These are phyloP conservation scores for Choristoneura rosaceana DNA, from an alignment of 2,888 invertebrate species.

Conservation along the genomic window DNA sequence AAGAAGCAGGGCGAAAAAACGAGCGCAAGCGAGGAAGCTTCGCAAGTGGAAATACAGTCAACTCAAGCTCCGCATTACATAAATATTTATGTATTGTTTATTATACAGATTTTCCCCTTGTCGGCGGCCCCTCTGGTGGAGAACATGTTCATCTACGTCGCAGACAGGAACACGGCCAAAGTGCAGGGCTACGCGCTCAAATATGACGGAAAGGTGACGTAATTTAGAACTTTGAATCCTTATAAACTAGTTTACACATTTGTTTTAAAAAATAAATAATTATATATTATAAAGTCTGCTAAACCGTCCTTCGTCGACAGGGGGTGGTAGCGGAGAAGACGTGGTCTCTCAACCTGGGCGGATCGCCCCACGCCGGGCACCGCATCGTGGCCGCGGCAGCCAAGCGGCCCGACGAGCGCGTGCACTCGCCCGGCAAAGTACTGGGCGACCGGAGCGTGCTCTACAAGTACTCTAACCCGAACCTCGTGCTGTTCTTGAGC, in stretches of 20 bases:
- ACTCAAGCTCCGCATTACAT: no score
- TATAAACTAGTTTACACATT: not conserved
- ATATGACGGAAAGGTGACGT: constrained; percentile 69
- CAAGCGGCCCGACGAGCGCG: constrained; percentile 89
- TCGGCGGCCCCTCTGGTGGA: constrained; percentile 82
- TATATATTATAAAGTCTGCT: no score
- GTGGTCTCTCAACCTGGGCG: constrained; percentile 91
- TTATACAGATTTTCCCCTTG: constrained; percentile 87
- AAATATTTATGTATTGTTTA: not conserved
- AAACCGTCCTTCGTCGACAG: constrained; percentile 62
- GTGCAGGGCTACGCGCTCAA: constrained; percentile 76
- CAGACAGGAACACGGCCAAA: constrained; percentile 71
- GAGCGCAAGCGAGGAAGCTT: no score
- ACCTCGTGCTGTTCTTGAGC: constrained; percentile 94
- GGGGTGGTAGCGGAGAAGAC: constrained; percentile 86
- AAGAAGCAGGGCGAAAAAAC: no score
- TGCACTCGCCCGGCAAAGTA: constrained; percentile 98
- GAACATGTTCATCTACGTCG: constrained; percentile 77
- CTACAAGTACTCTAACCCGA: constrained; percentile 99
- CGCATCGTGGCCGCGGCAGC: constrained; percentile 87
- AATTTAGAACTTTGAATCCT: no score
- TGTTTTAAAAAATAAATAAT: not conserved
- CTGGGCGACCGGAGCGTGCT: constrained; percentile 97
- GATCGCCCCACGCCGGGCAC: constrained; percentile 83
- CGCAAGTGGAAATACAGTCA: no score